Base-by-base conservation (phyloP, 1,140 invertebrate species). In the Acromyrmex charruanus region DNA sequence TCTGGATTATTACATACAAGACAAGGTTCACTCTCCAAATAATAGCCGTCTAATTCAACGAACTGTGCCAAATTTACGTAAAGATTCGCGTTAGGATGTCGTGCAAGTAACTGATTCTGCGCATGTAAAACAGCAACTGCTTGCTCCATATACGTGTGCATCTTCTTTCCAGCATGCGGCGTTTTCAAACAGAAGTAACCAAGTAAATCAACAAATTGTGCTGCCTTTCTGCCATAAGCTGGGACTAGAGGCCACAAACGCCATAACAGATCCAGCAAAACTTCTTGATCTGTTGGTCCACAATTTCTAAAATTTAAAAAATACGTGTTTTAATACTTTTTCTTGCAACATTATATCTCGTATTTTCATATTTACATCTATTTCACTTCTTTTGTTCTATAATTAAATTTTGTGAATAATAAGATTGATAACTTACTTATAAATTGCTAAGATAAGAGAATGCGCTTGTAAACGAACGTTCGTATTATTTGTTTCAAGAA, bases 1-100 rank as follows among this genome's bases (percentile, higher is more conserved):
- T 99, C 99, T 0, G 99, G 98, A 95, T 99, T 99, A 94, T 99
- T 99, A 94, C 99, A 99, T 0, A 99, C 99, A 28, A 99, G 96
- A 93, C 99, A 99, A 0, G 99, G 99, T 93, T 99, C 99, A 87
- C 98, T 99, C 95, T 99, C 99, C 55, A 99, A 95, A 94, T 99
- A 99, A 95, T 98, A 99, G 0, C 99, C 99, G 94, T 99, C 99
- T 66, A 99, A 96, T 93, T 99, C 98, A 14, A 99, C 98, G 92
- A 98, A 98, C 6, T 98, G 98, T 68, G 98, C 97, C 35, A 99
- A 95, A 72, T 98, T 97, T 18, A 98, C 98, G 94, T 99, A 99
- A 6, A 99, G 96, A 87, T 97, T 98, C 0, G 98, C 98, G 96
- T 99, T 99, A 31, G 99, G 98, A 96, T 99, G 99, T 86, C 98